Evolutionary conservation across 2,888 invertebrate genomes (phyloP), one percentile per base, ranked within the genome.

Genomic region (Selenia dentaria): DNA sequence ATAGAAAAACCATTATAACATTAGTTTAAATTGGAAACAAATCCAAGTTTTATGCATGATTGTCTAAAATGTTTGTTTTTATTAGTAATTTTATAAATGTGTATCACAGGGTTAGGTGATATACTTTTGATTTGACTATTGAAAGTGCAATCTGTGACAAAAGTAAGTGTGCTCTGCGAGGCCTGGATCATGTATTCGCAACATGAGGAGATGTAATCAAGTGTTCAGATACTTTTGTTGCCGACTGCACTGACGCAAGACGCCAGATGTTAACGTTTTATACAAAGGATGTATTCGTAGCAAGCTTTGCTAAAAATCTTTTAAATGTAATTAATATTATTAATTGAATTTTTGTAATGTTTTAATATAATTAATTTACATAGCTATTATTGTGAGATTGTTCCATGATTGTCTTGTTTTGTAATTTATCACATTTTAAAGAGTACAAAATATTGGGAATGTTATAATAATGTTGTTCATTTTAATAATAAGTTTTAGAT

Each of bases 381-480:
- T 80, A 79, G 75, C 85, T 83, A 83, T 79, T 83, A 83, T 84
- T 86, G 81, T 79, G 87, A 83, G 83, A 80, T 76, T 81, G 74
- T 74, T 74, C 75, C 79, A 64, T 66, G 71, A 72, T 71, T 80
- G 79, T 82, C 83, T 68, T 77, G 83, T 86, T 88, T 89, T 87
- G 85, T 89, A 87, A 88, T 88, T 89, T 89, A 88, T 88, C 84
- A 84, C 86, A 86, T 87, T 88, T 88, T 87, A 87, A 56, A 88
- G 87, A 88, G 88, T 88, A 89, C 86, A 87, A 89, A 88, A 83
- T 89, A 88, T 89, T 85, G 85, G n/a, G 87, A 85, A 86, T 85
- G 89, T 89, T 89, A 87, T 85, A 69, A 79, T 84, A 85, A 85
- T 85, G 83, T 89, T 89, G 86, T 87, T 89, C 81, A 70, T 74